Percentiles rank a stretch among this genome's conserved stretches.
phyloP scores from a whole-genome alignment of 2,113 vertebrate species.

The Hyla sarda region DNA sequence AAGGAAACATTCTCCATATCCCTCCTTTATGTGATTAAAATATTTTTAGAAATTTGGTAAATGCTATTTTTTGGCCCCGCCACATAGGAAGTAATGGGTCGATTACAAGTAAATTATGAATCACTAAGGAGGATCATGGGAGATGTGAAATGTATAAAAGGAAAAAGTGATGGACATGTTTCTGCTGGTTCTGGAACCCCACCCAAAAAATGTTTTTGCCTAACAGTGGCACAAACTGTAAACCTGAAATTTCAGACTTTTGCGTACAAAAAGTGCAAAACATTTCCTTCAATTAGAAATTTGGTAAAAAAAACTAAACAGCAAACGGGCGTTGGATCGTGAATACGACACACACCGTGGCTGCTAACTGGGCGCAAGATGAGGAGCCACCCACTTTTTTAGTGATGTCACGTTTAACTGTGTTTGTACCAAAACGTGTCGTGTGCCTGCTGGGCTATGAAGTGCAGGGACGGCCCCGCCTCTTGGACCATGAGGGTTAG shows the following conservation, averaged over 20 bases:
- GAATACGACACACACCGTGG: neutral
- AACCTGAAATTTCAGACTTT: conserved; percentile 63
- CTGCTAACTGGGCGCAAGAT: neutral
- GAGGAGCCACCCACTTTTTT: neutral
- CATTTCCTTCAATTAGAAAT: conserved; percentile 72
- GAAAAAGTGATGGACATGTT: neutral
- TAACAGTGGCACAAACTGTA: conserved; percentile 65
- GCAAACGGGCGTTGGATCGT: neutral
- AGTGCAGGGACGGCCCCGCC: conserved; percentile 76
- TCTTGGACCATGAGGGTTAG: conserved; percentile 85
- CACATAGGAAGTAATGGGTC: neutral
- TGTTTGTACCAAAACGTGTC: conserved; percentile 72
- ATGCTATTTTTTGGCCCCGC: neutral
- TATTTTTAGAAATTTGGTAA: neutral
- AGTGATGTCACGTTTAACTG: conserved; percentile 57
- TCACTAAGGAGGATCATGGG: neutral
- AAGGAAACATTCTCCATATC: neutral
- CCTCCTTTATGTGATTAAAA: neutral
- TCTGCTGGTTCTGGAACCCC: conserved; percentile 22
- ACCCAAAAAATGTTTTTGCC: neutral
- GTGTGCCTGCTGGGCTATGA: conserved; percentile 78
- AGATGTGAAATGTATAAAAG: neutral
- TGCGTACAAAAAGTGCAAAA: conserved; percentile 61
- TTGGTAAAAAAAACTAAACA: neutral
- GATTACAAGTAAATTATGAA: neutral